These are phyloP conservation scores for Pristiophorus japonicus DNA, from an alignment of 2,113 vertebrate genomes.

Conservation along the genomic window DNA sequence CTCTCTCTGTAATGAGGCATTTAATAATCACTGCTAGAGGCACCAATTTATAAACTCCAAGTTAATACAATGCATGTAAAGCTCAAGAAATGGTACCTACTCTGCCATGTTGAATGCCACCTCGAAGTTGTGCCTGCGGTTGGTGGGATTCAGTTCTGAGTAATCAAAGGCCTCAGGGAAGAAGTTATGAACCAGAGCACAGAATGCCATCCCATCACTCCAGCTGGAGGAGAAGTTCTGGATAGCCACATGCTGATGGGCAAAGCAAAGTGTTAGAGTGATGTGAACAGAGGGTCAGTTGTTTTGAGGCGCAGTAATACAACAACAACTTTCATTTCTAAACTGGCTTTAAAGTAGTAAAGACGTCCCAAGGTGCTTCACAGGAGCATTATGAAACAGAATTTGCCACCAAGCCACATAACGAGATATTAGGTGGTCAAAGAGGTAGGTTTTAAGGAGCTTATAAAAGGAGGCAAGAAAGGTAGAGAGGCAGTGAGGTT, in stretches of 20 bases:
- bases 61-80: background rate
- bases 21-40: background rate
- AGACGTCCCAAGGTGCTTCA: too few species aligned
- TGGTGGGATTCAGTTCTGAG: conserved; percentile 75
- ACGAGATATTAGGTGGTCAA: too few species aligned
- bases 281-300: background rate
- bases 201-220: conserved; percentile 96
- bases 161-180: conserved; percentile 95
- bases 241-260: conserved; percentile 79
- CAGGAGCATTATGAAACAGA: too few species aligned
- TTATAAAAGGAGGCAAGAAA: too few species aligned
- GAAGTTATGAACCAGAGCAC: conserved; percentile 93
- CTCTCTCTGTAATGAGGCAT: background rate
- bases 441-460: too few species aligned
- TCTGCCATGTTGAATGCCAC: conserved; percentile 88
- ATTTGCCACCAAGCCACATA: too few species aligned
- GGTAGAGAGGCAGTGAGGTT: too few species aligned
- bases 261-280: background rate
- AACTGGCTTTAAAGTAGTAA: too few species aligned
- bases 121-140: conserved; percentile 91
- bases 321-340: too few species aligned
- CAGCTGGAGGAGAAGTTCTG: conserved; percentile 98
- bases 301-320: background rate
- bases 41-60: background rate
- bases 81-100: conserved; percentile 63